Evolutionary conservation across 2,113 vertebrate species (phyloP).

Genomic region (Harpagus bidentatus): DNA sequence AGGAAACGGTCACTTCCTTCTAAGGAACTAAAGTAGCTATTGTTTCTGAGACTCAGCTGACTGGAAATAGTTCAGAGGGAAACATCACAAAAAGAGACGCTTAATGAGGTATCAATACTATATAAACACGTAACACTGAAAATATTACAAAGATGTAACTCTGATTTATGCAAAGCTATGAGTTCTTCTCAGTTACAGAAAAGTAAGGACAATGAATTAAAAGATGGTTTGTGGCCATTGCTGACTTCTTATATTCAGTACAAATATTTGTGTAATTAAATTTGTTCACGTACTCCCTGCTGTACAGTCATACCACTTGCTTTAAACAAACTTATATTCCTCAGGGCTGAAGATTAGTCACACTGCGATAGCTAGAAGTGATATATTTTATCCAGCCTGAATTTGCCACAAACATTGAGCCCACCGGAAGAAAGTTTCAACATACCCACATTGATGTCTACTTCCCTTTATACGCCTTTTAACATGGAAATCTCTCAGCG

Average conservation of each 20-base stretch:
- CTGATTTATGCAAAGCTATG: not conserved
- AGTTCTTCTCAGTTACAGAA: not conserved
- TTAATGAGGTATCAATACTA: not conserved
- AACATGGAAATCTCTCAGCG: fast-evolving
- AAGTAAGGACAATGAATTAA: not conserved
- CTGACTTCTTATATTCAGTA: not conserved
- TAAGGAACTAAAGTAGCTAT: not conserved
- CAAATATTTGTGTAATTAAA: not conserved
- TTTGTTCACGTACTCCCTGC: not conserved
- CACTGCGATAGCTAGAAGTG: fast-evolving
- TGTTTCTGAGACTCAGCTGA: not conserved
- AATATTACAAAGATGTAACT: not conserved
- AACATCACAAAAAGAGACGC: not conserved
- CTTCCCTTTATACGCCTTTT: not conserved
- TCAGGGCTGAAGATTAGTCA: not conserved
- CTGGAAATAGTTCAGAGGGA: not conserved
- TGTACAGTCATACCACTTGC: not conserved
- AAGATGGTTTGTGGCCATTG: not conserved
- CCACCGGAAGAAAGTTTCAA: not conserved
- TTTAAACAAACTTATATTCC: not conserved
- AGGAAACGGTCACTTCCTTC: not conserved
- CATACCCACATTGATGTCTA: fast-evolving
- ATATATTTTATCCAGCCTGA: not conserved
- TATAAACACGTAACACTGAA: not conserved
- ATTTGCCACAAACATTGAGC: not conserved